Evolutionary conservation across 2,113 vertebrate species (phyloP), one percentile per base, ranked within the genome.

Genomic region (Xiphophorus hellerii): DNA sequence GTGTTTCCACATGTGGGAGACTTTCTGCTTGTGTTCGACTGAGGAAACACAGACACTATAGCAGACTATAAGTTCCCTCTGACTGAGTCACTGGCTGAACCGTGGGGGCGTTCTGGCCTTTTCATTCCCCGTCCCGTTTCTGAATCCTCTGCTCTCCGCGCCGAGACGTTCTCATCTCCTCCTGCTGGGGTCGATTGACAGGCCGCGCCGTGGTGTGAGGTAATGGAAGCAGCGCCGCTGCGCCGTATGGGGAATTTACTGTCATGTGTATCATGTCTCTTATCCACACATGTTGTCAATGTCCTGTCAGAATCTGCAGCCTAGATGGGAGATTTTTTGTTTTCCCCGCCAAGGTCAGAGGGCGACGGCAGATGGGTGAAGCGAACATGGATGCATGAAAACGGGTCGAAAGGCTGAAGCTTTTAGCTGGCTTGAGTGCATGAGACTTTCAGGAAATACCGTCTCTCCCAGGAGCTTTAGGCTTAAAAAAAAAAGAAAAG

Each of bases 31-130:
- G 29, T 33, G 39, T 30, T 62, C 30, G 64, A 51, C 7, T 62
- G 84, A 89, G 35, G 62, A 82, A 77, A 79, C 61, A 54, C 84
- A 90, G 85, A 77, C 10, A 39, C 72, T 62, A 17, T 39, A 72
- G 66, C 62, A 35, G 65, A 76, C 60, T 81, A 69, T 68, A 80
- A 13, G 58, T 83, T 80, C 81, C 73, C 39, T 61, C 25, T 71
- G 35, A 4, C 0, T 80, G 74, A 86, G 9, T 86, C 83, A 76
- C 35, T 76, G 61, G 29, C 60, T 30, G 63, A 67, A 58, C 48
- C 72, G 44, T 64, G 3, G 7, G 51, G 31, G 74, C 69, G 76
- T 81, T 64, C 62, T 85, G 77, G 73, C 44, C 71, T 7, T 71
- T 62, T 76, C 75, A 75, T 62, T 27, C 33, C 75, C 64, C 25